Conservation (phyloP, 1,140 invertebrate genomes). For the Euwallacea similis region DNA sequence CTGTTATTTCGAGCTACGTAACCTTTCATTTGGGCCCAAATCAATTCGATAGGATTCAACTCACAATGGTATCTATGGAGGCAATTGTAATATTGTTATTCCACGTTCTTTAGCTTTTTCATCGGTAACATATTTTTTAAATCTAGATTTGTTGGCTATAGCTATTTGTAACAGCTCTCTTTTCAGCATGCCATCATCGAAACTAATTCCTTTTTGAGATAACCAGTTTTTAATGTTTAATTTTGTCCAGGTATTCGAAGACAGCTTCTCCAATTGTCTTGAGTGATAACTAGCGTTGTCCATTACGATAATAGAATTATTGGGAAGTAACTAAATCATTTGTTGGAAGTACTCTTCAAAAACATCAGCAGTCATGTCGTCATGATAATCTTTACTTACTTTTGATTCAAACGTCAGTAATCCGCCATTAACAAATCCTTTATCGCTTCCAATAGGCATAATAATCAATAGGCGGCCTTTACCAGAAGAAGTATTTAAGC, state of each 20-base stretch:
- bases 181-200: constrained; percentile 38
- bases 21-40: constrained; percentile 35
- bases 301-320: constrained; percentile 41
- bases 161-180: constrained; percentile 39
- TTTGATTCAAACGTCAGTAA: constrained; percentile 29
- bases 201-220: constrained; percentile 35
- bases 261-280: constrained; percentile 35
- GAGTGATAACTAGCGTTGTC: constrained; percentile 42
- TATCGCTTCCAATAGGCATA: constrained; percentile 35
- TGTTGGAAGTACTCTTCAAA: constrained; percentile 40
- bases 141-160: constrained; percentile 31
- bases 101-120: constrained; percentile 37
- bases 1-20: constrained; percentile 32
- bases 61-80: constrained; percentile 41
- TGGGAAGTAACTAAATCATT: constrained; percentile 27
- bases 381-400: constrained; percentile 37
- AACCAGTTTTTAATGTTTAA: constrained; percentile 45
- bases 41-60: constrained; percentile 44
- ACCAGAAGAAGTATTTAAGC: constrained; percentile 38
- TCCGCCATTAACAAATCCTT: constrained; percentile 34
- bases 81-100: constrained; percentile 42
- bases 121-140: constrained; percentile 41
- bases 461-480: constrained; percentile 39
- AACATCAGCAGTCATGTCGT: constrained; percentile 34
- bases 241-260: constrained; percentile 37